Evolutionary conservation across 2,888 invertebrate genomes (phyloP).

Genomic region (Drosophila mimetica): DNA sequence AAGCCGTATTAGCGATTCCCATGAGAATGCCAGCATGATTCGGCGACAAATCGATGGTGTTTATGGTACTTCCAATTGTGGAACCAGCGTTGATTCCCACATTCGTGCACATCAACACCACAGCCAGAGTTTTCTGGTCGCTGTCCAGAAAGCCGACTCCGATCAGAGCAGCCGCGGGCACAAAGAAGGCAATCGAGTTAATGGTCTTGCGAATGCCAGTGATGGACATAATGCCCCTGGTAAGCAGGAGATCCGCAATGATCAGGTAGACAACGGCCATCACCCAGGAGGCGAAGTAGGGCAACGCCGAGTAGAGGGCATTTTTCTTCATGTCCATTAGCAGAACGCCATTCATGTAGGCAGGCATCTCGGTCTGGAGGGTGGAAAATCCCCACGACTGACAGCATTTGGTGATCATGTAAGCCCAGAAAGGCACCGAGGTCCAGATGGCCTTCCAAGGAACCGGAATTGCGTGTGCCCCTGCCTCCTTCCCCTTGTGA

Average conservation of each 20-base stretch:
- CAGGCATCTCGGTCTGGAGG: constrained; percentile 89
- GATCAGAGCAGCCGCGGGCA: constrained; percentile 86
- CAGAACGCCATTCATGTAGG: constrained; percentile 88
- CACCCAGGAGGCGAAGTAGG: constrained; percentile 86
- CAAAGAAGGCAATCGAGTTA: constrained; percentile 83
- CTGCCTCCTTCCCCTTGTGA: constrained; percentile 28
- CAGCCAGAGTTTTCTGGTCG: constrained; percentile 80
- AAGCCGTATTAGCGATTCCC: constrained; percentile 88
- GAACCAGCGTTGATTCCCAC: constrained; percentile 86
- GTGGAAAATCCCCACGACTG: constrained; percentile 91
- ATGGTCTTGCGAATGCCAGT: constrained; percentile 74
- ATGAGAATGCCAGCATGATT: constrained; percentile 89
- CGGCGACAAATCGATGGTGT: constrained; percentile 89
- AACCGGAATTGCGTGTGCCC: constrained; percentile 81
- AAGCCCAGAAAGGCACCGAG: constrained; percentile 87
- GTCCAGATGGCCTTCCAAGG: constrained; percentile 88
- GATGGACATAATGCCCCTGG: constrained; percentile 82
- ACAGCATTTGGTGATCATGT: constrained; percentile 86
- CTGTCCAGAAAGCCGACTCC: constrained; percentile 85
- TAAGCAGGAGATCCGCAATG: constrained; percentile 84
- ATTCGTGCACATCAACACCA: constrained; percentile 86
- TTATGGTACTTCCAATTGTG: constrained; percentile 87
- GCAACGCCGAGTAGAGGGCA: constrained; percentile 85
- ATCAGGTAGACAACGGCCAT: constrained; percentile 85
- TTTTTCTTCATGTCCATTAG: constrained; percentile 87